Base-by-base conservation (phyloP, 2,888 invertebrate genomes). In the Rhagium mordax region DNA sequence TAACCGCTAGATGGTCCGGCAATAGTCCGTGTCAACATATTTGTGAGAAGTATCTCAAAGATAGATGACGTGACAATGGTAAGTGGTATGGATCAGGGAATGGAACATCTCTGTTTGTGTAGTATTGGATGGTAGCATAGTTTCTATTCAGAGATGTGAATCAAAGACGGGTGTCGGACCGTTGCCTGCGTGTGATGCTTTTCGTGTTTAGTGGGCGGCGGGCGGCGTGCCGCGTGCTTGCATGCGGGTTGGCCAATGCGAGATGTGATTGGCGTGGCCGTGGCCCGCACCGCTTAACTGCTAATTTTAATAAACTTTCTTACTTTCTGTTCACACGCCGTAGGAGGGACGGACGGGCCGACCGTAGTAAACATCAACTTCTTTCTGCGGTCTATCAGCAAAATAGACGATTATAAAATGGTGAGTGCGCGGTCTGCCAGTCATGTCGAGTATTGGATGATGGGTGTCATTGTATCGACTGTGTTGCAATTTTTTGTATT, bases 51-150 rank as follows among this genome's bases (percentile, higher is more conserved):
- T 95, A 96, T 98, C 92, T 96, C 97, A 91, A 97, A 97, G 93
- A 98, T 98, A 92, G 97, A 98, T 94, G 98, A 98, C 93, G 97
- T 98, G 90, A 97, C 96, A 87, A 98, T 98, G 98, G 98, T 98
- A 95, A 96, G 96, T 96, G 89, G 87, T 85, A 80, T 76, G 78
- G 72, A 72, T 74, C 81, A 82, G 79, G 79, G 82, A 83, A 84
- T 83, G 83, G 79, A 77, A 80, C 78, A 79, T 82, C 84, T 84
- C 82, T 85, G 82, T 84, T 83, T 84, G 82, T 85, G 84, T 85
- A 85, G 85, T 83, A 76, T 83, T 84, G 84, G 82, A 83, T 84
- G 84, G 83, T 83, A 83, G 81, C 75, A 81, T 84, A 84, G 83
- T 82, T 83, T 81, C 81, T 81, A 75, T 74, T 78, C 80, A 75